Conservation (phyloP, 2,888 invertebrate genomes). For the Trachelus stipa region DNA sequence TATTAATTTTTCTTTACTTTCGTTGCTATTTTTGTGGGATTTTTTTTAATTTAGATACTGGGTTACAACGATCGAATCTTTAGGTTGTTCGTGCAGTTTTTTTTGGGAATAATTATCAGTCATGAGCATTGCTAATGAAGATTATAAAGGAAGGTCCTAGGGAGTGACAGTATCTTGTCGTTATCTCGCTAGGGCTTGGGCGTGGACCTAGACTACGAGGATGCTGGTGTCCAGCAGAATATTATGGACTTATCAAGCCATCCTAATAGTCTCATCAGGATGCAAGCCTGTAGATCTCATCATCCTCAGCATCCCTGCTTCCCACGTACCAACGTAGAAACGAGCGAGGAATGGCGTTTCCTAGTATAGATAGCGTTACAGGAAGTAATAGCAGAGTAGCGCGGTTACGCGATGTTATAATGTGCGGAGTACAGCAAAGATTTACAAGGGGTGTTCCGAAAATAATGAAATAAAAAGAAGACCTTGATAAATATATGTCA, state of each 20-base stretch:
- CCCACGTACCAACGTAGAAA: slow-evolving; percentile 45
- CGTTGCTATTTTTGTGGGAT: neutral
- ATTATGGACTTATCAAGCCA: slow-evolving; percentile 65
- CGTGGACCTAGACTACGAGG: slow-evolving; percentile 43
- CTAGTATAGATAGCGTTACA: slow-evolving; percentile 52
- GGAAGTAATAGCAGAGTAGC: slow-evolving; percentile 53
- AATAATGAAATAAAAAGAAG: neutral
- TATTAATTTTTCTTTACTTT: neutral
- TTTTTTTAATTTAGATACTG: neutral
- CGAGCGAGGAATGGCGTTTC: slow-evolving; percentile 52
- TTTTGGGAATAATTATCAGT: neutral
- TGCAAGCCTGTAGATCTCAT: slow-evolving; percentile 65
- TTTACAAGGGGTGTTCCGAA: neutral
- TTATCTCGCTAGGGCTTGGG: neutral
- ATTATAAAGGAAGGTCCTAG: neutral
- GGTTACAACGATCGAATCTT: neutral
- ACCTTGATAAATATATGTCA: neutral
- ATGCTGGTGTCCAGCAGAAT: slow-evolving; percentile 58
- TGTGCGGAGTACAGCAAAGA: neutral
- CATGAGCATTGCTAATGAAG: neutral
- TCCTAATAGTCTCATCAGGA: slow-evolving; percentile 66
- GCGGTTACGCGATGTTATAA: slow-evolving; percentile 39
- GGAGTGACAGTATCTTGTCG: neutral
- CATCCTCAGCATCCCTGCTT: slow-evolving; percentile 53
- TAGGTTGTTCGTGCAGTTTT: neutral